A percentile compares a stretch with the other conserved stretches of the same genome.
These are phyloP conservation scores for Ernsta delagoae DNA, from an alignment of 2,888 invertebrate genomes.

Conservation along the genomic window DNA sequence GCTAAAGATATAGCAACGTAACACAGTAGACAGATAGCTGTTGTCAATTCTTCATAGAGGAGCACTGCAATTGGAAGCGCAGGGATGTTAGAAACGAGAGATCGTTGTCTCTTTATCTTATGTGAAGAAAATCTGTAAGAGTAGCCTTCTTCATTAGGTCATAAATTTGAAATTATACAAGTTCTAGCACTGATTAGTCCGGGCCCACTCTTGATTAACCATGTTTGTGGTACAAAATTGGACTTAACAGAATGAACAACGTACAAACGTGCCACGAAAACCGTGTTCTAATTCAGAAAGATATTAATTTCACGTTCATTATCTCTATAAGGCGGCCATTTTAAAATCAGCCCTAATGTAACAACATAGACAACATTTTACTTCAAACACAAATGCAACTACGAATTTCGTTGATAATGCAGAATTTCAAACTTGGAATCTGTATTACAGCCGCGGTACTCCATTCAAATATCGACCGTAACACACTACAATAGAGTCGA, in stretches of 20 bases:
- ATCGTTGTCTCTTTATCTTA: too few relatives aligned
- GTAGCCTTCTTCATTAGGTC: too few relatives aligned
- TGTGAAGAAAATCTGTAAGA: too few relatives aligned
- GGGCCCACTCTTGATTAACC: too few relatives aligned
- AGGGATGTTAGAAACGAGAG: too few relatives aligned
- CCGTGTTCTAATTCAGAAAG: constrained; percentile 26
- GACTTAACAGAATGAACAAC: constrained; percentile 5
- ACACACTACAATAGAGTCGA: constrained; percentile 1
- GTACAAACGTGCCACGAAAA: constrained; percentile 20
- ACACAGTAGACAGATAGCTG: too few relatives aligned
- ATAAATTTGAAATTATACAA: too few relatives aligned
- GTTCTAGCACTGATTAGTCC: too few relatives aligned
- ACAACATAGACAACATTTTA: constrained; percentile 1
- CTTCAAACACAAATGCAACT: constrained; percentile 17
- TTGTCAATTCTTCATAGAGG: too few relatives aligned
- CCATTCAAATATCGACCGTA: constrained; percentile 8
- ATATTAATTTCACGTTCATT: constrained; percentile 35
- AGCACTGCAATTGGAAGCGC: too few relatives aligned
- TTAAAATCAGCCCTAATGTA: constrained; percentile 12
- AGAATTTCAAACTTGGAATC: constrained; percentile 35
- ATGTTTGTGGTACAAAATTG: not conserved
- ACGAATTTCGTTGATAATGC: constrained; percentile 35
- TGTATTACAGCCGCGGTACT: constrained; percentile 14
- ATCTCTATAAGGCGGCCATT: constrained; percentile 10
- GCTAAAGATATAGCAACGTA: too few relatives aligned